Evolutionary conservation across 2,888 invertebrate species (phyloP), one percentile per base, ranked within the genome.

Genomic region (Campaea margaritaria): DNA sequence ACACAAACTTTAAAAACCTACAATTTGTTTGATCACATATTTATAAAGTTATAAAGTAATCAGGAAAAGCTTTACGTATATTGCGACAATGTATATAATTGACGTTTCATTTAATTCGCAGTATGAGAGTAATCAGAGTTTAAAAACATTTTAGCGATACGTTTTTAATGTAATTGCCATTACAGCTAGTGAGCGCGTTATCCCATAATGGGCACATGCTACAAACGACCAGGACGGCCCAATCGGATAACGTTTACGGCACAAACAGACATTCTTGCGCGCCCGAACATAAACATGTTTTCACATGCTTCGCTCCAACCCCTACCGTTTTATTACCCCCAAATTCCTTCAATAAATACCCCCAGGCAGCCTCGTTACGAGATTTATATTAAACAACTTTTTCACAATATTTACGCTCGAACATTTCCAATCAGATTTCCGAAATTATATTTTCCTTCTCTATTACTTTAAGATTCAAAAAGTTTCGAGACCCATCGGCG

Each of bases 341-440:
- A 65, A 72, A 74, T 76, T 74, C 72, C 67, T 67, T 58, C 66
- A 63, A 73, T 73, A 72, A 75, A 75, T 75, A 69, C 61, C 70
- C 63, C 68, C 64, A 62, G 54, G 64, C 65, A 62, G 59, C 61
- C 62, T 57, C 55, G 62, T 62, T 62, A 65, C 58, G 62, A 58
- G 67, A 62, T 67, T 67, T 64, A 60, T 65, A 67, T 61, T 62
- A 64, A 62, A 67, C 56, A 67, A 67, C 64, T 67, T 67, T 66
- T 61, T 63, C 54, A 53, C 58, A 58, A 58, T 67, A 59, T 66
- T 64, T 62, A 62, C 60, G 58, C 58, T 61, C 31, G 43, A 61
- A 61, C 55, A 56, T 61, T 61, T 61, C 55, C 60, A 61, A 61
- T 61, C 55, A 51, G 47, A 56, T 47, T 56, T 51, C 11, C 39